Evolutionary conservation across 2,888 invertebrate genomes (phyloP).

Genomic region (Cephus pygmeus): DNA sequence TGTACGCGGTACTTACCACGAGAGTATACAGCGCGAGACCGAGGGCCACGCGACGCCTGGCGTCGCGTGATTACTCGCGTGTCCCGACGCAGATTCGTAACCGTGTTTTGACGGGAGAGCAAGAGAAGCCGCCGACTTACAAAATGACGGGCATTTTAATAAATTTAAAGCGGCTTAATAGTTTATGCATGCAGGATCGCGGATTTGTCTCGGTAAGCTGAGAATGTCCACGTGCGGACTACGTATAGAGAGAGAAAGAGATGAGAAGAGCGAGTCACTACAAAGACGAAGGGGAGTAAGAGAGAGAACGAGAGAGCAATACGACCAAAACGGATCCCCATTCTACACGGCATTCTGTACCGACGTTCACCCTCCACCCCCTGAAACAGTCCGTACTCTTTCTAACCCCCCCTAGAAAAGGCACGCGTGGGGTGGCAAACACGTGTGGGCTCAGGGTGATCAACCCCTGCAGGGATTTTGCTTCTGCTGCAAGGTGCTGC

Average conservation of each 20-base stretch:
- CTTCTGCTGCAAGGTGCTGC: constrained; percentile 37
- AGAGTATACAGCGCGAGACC: background rate
- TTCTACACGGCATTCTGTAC: background rate
- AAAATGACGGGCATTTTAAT: constrained; percentile 62
- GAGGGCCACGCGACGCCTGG: background rate
- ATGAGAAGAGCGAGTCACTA: constrained; percentile 10
- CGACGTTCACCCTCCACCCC: constrained; percentile 27
- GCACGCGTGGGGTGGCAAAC: constrained; percentile 50
- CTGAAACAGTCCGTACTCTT: constrained; percentile 23
- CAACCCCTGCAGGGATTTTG: constrained; percentile 33
- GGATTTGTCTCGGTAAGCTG: constrained; percentile 66
- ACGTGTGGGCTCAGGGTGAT: constrained; percentile 50
- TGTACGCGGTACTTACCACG: background rate
- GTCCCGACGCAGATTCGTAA: background rate
- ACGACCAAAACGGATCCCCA: background rate
- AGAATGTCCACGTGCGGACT: constrained; percentile 63
- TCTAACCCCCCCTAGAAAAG: constrained; percentile 45
- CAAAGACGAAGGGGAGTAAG: constrained; percentile 17
- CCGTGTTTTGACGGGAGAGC: background rate
- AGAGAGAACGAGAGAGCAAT: constrained; percentile 25
- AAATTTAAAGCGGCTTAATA: constrained; percentile 62
- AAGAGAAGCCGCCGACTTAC: background rate
- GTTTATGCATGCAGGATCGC: constrained; percentile 61
- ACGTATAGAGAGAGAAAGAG: constrained; percentile 13
- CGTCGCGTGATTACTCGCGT: background rate